Evolutionary conservation across 2,797 vertebrate genomes (phyloP).

Genomic region (Buphagus erythrorhynchus): DNA sequence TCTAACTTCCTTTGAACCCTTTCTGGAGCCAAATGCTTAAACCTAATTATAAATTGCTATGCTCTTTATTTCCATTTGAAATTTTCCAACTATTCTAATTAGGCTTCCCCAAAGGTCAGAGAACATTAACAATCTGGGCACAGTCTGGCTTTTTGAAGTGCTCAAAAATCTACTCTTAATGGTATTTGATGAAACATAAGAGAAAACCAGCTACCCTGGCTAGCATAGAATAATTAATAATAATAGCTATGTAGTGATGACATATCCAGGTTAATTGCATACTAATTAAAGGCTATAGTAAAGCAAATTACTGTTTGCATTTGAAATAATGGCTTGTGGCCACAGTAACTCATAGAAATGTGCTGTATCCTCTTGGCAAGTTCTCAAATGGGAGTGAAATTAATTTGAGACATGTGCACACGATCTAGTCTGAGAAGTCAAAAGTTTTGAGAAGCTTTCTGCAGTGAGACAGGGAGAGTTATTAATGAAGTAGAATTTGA

Average conservation of each 20-base stretch:
- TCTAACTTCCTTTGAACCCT: neutral
- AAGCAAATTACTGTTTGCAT: constrained; percentile 54
- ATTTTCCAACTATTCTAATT: constrained; percentile 25
- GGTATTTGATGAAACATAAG: constrained; percentile 29
- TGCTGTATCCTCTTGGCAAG: neutral
- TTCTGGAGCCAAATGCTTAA: neutral
- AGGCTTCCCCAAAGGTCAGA: constrained; percentile 29
- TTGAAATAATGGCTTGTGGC: constrained; percentile 20
- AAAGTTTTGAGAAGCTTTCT: constrained; percentile 1
- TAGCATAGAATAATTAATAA: constrained; percentile 58
- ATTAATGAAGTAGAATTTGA: neutral
- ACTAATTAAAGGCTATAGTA: constrained; percentile 52
- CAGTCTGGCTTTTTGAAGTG: constrained; percentile 6
- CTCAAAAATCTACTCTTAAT: neutral
- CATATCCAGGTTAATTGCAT: constrained; percentile 63
- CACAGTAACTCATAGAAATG: neutral
- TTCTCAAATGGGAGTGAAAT: constrained; percentile 29
- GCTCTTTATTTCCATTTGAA: neutral
- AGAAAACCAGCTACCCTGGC: constrained; percentile 23
- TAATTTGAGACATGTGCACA: neutral
- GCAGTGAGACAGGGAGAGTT: neutral
- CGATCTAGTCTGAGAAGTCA: constrained; percentile 1
- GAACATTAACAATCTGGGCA: constrained; percentile 17
- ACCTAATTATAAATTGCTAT: constrained; percentile 21
- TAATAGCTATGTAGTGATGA: constrained; percentile 53